phyloP scores from a whole-genome alignment of 2,113 vertebrate genomes.

The Edolisoma coerulescens region DNA sequence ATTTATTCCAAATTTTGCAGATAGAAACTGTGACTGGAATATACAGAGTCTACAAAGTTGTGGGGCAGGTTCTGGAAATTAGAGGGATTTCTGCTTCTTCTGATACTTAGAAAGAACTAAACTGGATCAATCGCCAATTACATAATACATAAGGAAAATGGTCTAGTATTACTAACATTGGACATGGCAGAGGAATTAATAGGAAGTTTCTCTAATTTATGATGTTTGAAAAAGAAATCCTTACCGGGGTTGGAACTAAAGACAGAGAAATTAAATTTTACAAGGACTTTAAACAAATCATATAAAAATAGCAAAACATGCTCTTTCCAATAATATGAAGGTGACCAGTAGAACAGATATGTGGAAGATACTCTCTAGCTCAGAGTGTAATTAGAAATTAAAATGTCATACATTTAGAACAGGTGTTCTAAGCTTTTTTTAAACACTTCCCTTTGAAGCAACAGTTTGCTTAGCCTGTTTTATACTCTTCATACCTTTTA shows the following conservation, averaged over 20 bases:
- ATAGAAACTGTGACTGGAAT: slow-evolving; percentile 1
- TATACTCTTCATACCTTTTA: neutral
- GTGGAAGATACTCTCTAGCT: neutral
- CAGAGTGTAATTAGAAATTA: neutral
- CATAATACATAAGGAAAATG: neutral
- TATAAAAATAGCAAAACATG: neutral
- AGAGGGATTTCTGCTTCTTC: neutral
- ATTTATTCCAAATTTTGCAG: slow-evolving; percentile 9
- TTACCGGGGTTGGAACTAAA: neutral
- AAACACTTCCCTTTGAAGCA: neutral
- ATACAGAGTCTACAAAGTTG: neutral
- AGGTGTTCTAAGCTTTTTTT: neutral
- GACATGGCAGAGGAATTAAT: neutral
- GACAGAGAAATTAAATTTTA: neutral
- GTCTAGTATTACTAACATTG: neutral
- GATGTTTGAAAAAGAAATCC: neutral
- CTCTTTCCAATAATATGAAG: neutral
- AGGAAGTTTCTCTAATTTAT: neutral
- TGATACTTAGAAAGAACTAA: neutral
- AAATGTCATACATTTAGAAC: neutral
- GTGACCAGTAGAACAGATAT: neutral
- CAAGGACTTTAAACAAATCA: neutral
- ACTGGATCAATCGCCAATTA: neutral
- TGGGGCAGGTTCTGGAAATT: neutral
- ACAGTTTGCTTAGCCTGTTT: neutral